A percentile compares a stretch with the other conserved stretches of the same genome.
phyloP scores from a whole-genome alignment of 2,888 invertebrate genomes.

The Tuta absoluta region DNA sequence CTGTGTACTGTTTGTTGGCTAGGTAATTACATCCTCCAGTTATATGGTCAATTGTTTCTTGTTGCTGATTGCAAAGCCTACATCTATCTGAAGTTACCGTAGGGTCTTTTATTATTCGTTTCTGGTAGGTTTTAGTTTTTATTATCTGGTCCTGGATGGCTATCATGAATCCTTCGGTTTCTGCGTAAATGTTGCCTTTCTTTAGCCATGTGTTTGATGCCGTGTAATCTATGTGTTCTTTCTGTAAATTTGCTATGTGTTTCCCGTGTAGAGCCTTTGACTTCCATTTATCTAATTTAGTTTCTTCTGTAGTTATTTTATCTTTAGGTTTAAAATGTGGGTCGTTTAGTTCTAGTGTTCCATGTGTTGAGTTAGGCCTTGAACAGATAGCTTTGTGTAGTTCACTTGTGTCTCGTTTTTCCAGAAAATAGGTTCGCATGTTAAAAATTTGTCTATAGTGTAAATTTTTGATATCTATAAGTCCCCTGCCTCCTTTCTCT shows the following conservation, averaged over 20 bases:
- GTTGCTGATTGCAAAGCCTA: no score
- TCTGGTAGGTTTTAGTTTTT: no score
- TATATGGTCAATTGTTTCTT: no score
- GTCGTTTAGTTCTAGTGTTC: neutral
- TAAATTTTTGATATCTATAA: neutral
- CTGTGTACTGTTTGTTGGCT: no score
- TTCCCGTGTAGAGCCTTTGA: neutral
- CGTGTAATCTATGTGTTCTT: neutral
- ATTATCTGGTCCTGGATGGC: no score
- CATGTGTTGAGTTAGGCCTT: neutral
- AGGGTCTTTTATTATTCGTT: no score
- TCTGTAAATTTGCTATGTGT: neutral
- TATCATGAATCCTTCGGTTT: no score
- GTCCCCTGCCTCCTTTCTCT: neutral
- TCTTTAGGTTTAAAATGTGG: neutral
- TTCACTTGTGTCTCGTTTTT: neutral
- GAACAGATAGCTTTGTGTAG: neutral
- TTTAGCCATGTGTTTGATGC: no score
- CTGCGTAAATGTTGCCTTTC: neutral
- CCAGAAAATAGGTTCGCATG: neutral
- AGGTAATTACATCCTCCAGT: no score
- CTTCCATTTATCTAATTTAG: neutral
- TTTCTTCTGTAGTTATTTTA: neutral
- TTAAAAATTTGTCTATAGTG: neutral
- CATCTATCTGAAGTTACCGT: no score